A percentile compares a stretch with the other conserved stretches of the same genome.
Evolutionary conservation across 37 sponge, comb jelly and placozoan species (phyloP).

Genomic region (Dysidea cf. avara): DNA sequence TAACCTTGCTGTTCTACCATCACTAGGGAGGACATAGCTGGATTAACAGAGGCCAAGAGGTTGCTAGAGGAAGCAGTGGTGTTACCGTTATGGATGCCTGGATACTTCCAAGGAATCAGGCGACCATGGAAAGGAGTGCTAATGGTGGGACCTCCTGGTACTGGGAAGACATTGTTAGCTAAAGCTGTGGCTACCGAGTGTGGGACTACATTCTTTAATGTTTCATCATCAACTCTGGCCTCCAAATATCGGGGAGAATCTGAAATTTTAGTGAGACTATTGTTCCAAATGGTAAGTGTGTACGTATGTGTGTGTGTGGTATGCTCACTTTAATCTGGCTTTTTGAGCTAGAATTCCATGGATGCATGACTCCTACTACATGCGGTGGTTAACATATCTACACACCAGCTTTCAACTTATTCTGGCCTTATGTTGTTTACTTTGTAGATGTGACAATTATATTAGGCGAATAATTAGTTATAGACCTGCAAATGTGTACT

Average conservation of each 20-base stretch:
- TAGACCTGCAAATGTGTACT: no score
- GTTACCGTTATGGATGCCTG: conserved; percentile 96
- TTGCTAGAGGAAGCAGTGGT: conserved; percentile 97
- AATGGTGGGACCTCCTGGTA: conserved; percentile 99
- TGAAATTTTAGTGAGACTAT: conserved; percentile 89
- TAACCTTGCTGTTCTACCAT: neutral
- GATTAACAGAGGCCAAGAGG: conserved; percentile 89
- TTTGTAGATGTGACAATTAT: no score
- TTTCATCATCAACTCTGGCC: conserved; percentile 88
- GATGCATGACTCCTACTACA: no score
- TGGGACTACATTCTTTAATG: conserved; percentile 98
- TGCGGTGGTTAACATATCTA: no score
- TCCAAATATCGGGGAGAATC: conserved; percentile 98
- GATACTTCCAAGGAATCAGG: conserved; percentile 96
- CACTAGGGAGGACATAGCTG: conserved; percentile 90
- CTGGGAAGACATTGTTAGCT: no score
- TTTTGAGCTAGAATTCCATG: no score
- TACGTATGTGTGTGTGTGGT: no score
- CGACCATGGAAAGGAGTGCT: conserved; percentile 97
- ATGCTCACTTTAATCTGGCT: no score
- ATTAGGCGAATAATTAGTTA: no score
- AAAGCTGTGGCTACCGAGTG: conserved; percentile 98
- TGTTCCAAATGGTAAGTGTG: conserved; percentile 92
- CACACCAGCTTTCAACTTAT: no score
- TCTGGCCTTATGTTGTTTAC: no score